These are phyloP conservation scores for Sitta carolinensis DNA, from an alignment of 2,797 vertebrate species.

Conservation along the genomic window DNA sequence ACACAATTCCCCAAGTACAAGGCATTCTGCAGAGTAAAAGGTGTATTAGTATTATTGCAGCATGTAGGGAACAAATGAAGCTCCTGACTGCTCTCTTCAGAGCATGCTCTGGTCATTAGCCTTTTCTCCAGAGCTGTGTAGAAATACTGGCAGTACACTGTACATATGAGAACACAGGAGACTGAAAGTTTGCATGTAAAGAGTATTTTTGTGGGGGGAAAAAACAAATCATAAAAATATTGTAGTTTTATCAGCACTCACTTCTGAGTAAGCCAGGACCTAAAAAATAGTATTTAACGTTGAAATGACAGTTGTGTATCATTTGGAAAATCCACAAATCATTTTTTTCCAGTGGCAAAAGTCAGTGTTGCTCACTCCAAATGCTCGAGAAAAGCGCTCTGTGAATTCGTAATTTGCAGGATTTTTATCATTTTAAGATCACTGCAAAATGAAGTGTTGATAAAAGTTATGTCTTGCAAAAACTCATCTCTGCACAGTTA, in stretches of 20 bases:
- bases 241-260: not conserved
- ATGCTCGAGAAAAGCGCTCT: not conserved
- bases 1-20: conserved; percentile 63
- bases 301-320: not conserved
- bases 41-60: conserved; percentile 39
- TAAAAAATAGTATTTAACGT: not conserved
- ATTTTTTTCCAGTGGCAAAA: not conserved
- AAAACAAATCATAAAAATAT: not conserved
- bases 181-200: not conserved
- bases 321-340: not conserved
- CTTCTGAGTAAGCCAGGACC: not conserved
- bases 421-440: not conserved
- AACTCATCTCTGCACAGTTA: not conserved
- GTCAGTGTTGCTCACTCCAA: not conserved
- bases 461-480: not conserved
- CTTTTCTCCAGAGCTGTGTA: not conserved
- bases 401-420: not conserved
- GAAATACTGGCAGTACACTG: not conserved
- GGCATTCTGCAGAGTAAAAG: conserved; percentile 42
- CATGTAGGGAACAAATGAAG: conserved; percentile 36
- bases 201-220: not conserved
- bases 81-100: not conserved
- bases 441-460: not conserved
- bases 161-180: not conserved
- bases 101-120: not conserved